Evolutionary conservation across 30 jellyfish, hydroid and myxozoan genomes (phyloP), one percentile per base, ranked within the genome.

Genomic region (Clytia hemisphaerica): DNA sequence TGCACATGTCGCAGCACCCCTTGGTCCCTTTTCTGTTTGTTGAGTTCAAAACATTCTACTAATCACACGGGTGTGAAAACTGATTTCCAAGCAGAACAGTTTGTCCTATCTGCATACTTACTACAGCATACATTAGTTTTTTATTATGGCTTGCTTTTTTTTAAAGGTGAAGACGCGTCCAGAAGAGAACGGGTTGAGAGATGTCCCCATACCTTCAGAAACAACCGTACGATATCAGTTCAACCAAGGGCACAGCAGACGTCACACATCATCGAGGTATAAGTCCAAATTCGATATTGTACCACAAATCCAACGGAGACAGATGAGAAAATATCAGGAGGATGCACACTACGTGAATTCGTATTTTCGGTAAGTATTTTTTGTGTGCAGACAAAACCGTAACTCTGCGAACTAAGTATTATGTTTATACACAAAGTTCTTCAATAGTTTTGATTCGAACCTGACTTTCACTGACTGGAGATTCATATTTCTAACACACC

Each of bases 271-370:
- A 21, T 12, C 18, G 24, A 51, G 30, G 66, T 51, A 51, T 22
- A 51, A 12, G 66, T n/a, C 0, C 30, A n/a, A 31, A 51, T 63
- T 63, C n/a, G 71, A 63, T 63, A 31, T 63, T 7, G 73, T 63
- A 37, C 15, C 12, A 6, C 0, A 63, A 36, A 63, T 2, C 14
- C 1, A 63, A 36, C 1, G 77, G 16, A 28, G 77, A 22, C 77
- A 36, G 25, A 6, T 63, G 16, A 28, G 70, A 1, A 63, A 63
- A 42, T 63, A 31, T 24, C 77, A 63, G 1, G 72, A 31, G 29
- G 77, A 63, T 63, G 66, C 66, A n/a, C 66, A 51, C 30, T 51
- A 51, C 30, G 77, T 63, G 37, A 63, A 63, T 31, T 0, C 74
- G 4, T 63, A 63, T 31, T 63, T 63, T 35, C 32, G 1, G 77